Evolutionary conservation across 2,797 vertebrate genomes (phyloP).

Genomic region (Hoplostethus atlanticus): DNA sequence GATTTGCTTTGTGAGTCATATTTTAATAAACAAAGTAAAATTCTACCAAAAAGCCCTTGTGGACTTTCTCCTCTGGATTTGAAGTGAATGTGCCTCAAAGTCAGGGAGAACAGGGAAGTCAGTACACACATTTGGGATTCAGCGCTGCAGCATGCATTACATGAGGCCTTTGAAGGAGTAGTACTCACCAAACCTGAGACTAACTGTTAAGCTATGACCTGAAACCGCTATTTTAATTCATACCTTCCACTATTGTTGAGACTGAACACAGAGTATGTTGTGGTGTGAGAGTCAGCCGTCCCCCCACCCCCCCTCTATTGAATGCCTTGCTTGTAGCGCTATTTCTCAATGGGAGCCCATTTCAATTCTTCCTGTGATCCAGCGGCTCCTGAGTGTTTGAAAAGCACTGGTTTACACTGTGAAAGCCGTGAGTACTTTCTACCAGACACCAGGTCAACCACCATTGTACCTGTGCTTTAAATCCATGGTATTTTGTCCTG

Average conservation of each 20-base stretch:
- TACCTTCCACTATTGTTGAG: too few species aligned
- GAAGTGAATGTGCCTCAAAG: slow-evolving; percentile 32
- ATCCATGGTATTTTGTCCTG: slow-evolving; percentile 65
- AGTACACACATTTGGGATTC: slow-evolving; percentile 9
- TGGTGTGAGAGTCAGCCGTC: background rate
- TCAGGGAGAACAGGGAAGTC: slow-evolving; percentile 22
- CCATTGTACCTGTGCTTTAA: slow-evolving; percentile 55
- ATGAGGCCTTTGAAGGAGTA: too few species aligned
- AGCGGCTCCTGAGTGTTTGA: background rate
- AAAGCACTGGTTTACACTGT: slow-evolving; percentile 41
- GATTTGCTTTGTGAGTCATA: background rate
- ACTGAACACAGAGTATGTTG: background rate
- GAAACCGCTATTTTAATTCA: too few species aligned
- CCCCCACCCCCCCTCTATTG: slow-evolving; percentile 1
- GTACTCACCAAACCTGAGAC: background rate
- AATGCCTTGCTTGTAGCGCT: background rate
- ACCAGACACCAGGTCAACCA: slow-evolving; percentile 51
- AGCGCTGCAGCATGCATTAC: slow-evolving; percentile 14
- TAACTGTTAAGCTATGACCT: too few species aligned
- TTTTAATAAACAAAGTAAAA: background rate
- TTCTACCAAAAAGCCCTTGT: background rate
- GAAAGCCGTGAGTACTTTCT: slow-evolving; percentile 20
- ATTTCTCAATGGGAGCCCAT: background rate
- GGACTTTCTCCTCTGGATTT: slow-evolving; percentile 15
- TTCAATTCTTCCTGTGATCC: slow-evolving; percentile 26